Percentiles rank a stretch among this genome's conserved stretches.
These are phyloP conservation scores for Hyaena hyaena DNA, from an alignment of 2,113 vertebrate genomes.

Conservation along the genomic window DNA sequence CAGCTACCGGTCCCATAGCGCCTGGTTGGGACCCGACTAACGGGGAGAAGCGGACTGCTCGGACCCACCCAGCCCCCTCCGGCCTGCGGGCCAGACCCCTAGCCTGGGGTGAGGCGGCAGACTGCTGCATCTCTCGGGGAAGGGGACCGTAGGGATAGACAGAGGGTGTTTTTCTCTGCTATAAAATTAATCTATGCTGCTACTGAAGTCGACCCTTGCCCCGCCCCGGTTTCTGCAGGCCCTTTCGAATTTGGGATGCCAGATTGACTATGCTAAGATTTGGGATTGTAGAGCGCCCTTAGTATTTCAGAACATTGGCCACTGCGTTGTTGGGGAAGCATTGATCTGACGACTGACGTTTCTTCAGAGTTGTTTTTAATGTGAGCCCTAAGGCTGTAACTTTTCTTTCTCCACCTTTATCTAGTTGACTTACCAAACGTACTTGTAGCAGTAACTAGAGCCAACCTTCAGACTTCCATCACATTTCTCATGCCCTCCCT, in stretches of 20 bases:
- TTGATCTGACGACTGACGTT: not conserved
- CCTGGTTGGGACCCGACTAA: not conserved
- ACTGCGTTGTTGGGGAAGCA: not conserved
- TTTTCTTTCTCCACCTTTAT: not conserved
- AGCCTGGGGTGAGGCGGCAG: not conserved
- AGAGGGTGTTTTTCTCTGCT: not conserved
- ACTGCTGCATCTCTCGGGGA: not conserved
- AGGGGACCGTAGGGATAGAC: not conserved
- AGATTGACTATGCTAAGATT: not conserved
- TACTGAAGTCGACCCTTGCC: not conserved
- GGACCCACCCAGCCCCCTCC: not conserved
- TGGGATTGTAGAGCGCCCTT: not conserved
- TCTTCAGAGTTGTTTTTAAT: not conserved
- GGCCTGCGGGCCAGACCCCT: slow-evolving; percentile 20
- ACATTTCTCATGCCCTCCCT: not conserved
- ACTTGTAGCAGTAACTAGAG: not conserved
- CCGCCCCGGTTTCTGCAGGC: not conserved
- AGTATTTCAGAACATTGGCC: not conserved
- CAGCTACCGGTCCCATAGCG: accelerated
- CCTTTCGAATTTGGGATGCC: not conserved
- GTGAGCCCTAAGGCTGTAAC: not conserved
- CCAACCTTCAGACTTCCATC: not conserved
- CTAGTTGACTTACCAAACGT: not conserved
- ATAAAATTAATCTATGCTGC: not conserved
- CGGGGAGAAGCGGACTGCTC: not conserved